Conservation (phyloP, 2,797 vertebrate genomes). For the Cygnus olor region DNA sequence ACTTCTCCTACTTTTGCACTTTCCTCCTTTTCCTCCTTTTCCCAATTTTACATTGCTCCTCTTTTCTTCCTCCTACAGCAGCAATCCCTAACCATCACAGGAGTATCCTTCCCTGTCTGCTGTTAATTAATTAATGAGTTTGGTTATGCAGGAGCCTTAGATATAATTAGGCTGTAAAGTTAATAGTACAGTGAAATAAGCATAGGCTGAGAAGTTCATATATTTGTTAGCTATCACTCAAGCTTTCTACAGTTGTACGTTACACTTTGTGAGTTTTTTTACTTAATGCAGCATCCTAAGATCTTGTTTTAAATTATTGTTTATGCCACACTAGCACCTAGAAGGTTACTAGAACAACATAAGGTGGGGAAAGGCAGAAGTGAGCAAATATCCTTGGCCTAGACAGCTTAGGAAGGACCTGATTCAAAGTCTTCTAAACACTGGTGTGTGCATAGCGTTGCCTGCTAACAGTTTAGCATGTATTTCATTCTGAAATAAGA, state of each 20-base stretch:
- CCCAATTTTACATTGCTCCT: not conserved
- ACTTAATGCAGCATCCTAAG: not conserved
- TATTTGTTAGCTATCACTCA: not conserved
- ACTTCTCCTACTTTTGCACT: not conserved
- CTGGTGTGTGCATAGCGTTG: not conserved
- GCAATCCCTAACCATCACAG: not conserved
- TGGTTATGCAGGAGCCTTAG: conserved; percentile 31
- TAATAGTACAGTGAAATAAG: conserved; percentile 20
- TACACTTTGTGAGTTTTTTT: not conserved
- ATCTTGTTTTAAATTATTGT: not conserved
- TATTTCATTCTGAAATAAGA: conserved; percentile 12
- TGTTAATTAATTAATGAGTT: conserved; percentile 50
- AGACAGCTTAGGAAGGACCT: not conserved
- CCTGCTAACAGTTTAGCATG: not conserved
- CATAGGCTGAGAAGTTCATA: not conserved
- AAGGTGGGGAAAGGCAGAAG: not conserved
- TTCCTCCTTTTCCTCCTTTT: not conserved
- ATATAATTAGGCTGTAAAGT: conserved; percentile 39
- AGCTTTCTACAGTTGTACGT: not conserved
- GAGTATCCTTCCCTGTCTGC: not conserved
- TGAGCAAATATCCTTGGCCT: not conserved
- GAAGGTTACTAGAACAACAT: not conserved
- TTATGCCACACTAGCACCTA: not conserved
- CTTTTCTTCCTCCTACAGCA: not conserved
- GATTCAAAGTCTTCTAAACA: not conserved